Percentiles rank a stretch among this genome's conserved stretches.
These are phyloP conservation scores for Rotaria macrura DNA, from an alignment of 2,888 invertebrate genomes.

Conservation along the genomic window DNA sequence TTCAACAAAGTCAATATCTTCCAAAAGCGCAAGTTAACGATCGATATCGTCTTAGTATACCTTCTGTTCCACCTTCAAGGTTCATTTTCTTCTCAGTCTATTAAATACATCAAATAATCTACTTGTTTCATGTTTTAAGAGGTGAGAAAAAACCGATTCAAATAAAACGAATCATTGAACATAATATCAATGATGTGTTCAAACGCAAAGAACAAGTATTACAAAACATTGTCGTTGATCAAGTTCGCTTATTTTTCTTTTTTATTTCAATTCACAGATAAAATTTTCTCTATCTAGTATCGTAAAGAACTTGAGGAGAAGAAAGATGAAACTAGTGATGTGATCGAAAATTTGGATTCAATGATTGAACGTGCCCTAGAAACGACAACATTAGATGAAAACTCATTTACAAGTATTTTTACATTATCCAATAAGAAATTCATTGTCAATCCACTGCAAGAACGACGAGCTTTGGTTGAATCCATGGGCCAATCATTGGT, in stretches of 20 bases:
- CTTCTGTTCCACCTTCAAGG: not conserved
- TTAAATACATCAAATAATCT: not conserved
- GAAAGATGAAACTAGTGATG: not conserved
- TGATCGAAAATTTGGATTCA: not conserved
- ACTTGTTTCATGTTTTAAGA: not conserved
- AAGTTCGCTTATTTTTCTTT: not conserved
- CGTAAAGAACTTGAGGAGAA: not conserved
- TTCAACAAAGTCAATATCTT: not conserved
- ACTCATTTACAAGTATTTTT: not conserved
- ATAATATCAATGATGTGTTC: not conserved
- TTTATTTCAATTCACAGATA: not conserved
- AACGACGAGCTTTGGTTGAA: not conserved
- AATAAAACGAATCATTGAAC: not conserved
- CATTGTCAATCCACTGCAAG: not conserved
- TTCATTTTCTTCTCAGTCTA: not conserved
- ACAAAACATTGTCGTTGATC: not conserved
- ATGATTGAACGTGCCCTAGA: not conserved
- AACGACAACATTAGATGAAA: not conserved
- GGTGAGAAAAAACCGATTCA: not conserved
- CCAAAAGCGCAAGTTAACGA: not conserved
- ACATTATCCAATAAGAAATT: not conserved
- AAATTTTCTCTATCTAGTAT: not conserved
- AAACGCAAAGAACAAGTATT: constrained; percentile 6
- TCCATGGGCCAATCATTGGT: not conserved
- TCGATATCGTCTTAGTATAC: not conserved